Evolutionary conservation across 2,113 vertebrate species (phyloP).

Genomic region (Myotis davidii): DNA sequence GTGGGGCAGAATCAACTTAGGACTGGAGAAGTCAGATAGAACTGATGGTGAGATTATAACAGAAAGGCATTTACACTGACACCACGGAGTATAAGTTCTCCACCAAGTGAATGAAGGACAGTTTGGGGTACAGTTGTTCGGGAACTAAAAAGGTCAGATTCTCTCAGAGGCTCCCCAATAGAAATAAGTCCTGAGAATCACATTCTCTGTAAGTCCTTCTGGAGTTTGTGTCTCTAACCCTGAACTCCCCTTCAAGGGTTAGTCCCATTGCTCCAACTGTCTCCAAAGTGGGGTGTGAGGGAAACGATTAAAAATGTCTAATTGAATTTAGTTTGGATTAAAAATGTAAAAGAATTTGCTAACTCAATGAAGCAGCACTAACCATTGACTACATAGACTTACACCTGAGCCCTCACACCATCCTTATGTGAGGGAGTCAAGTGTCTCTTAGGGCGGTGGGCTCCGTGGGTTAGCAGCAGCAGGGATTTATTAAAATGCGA

Average conservation of each 20-base stretch:
- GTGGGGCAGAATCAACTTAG: neutral
- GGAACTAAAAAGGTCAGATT: neutral
- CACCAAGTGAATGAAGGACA: neutral
- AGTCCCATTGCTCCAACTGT: neutral
- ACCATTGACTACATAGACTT: neutral
- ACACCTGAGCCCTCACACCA: neutral
- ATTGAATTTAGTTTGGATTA: neutral
- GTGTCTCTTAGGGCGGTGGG: no score
- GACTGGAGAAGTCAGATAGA: neutral
- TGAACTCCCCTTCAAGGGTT: neutral
- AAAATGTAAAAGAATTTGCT: neutral
- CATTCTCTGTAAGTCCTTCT: neutral
- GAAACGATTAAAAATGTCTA: neutral
- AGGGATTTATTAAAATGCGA: neutral
- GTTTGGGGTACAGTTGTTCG: neutral
- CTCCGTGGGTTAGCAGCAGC: rapidly evolving
- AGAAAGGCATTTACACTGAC: neutral
- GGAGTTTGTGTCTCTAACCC: neutral
- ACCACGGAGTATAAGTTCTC: neutral
- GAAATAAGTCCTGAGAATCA: neutral
- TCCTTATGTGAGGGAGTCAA: neutral
- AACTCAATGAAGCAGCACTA: neutral
- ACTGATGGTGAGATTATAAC: neutral
- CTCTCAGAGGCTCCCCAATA: neutral
- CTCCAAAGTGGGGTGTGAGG: neutral